Evolutionary conservation across 1,140 invertebrate genomes (phyloP).

Genomic region (Palaemon carinicauda): DNA sequence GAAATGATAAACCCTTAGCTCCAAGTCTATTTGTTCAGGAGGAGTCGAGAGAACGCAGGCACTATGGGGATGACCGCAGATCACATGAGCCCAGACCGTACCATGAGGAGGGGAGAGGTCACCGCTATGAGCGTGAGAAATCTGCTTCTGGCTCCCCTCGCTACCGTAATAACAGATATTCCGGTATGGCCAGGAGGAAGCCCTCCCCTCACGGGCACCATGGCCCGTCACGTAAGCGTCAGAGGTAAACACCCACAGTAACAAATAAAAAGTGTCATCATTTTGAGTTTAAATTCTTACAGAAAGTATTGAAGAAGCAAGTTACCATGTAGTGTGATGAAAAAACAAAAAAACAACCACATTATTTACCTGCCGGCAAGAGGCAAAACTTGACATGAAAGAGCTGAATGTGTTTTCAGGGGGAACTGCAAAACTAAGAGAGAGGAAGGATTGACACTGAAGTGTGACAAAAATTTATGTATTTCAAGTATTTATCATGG

Average conservation of each 20-base stretch:
- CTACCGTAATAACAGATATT: neutral
- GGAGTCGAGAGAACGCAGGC: constrained; percentile 4
- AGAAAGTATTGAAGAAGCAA: neutral
- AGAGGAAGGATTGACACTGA: too few species aligned
- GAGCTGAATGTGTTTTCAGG: too few species aligned
- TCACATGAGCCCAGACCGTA: neutral
- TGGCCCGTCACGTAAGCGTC: neutral
- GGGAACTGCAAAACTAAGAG: too few species aligned
- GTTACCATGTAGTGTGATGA: neutral
- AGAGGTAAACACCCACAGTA: neutral
- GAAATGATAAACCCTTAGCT: neutral
- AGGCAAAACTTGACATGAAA: too few species aligned
- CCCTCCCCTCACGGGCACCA: neutral
- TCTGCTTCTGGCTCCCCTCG: neutral
- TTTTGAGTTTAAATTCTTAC: neutral
- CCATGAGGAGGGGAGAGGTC: neutral
- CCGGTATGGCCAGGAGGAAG: neutral
- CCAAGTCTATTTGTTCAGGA: neutral
- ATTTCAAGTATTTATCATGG: too few species aligned
- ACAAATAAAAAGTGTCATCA: neutral
- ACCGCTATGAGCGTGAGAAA: neutral
- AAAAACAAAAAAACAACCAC: too few species aligned
- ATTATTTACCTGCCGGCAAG: too few species aligned
- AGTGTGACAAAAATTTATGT: too few species aligned
- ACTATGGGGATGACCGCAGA: neutral